phyloP scores from a whole-genome alignment of 35 echinoderm and acorn worm species.

The Strongylocentrotus purpuratus region DNA sequence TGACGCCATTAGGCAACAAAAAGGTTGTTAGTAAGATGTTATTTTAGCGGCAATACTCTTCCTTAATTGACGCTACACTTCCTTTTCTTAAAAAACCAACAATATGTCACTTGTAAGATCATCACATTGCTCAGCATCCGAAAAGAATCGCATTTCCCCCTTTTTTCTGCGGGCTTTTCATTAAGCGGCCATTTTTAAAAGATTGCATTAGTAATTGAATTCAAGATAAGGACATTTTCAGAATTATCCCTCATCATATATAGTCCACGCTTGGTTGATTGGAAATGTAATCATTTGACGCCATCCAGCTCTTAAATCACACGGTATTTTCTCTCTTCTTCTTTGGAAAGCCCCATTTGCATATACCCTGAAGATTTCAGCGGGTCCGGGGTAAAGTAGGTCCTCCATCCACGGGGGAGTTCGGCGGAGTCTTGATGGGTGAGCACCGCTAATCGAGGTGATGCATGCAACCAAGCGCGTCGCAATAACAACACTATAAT shows the following conservation, averaged over 20 bases:
- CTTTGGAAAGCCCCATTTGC: background rate
- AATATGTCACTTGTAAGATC: background rate
- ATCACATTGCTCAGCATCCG: background rate
- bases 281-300: constrained; percentile 4
- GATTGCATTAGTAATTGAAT: constrained; percentile 19
- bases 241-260: constrained; percentile 18
- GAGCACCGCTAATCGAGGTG: background rate
- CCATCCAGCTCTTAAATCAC: constrained; percentile 16
- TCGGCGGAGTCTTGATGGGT: background rate
- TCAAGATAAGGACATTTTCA: background rate
- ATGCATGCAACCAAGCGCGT: background rate
- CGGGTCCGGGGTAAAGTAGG: background rate
- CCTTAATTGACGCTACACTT: background rate
- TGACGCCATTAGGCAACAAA: background rate
- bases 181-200: background rate
- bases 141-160: background rate
- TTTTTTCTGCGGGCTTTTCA: background rate
- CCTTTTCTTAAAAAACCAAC: background rate
- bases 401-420: background rate
- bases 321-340: background rate
- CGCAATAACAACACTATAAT: background rate
- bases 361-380: background rate
- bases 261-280: constrained; percentile 16
- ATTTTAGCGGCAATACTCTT: background rate
- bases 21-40: background rate